Conservation (phyloP, 2,888 invertebrate genomes). For the Caenorhabditis drosophilae region DNA sequence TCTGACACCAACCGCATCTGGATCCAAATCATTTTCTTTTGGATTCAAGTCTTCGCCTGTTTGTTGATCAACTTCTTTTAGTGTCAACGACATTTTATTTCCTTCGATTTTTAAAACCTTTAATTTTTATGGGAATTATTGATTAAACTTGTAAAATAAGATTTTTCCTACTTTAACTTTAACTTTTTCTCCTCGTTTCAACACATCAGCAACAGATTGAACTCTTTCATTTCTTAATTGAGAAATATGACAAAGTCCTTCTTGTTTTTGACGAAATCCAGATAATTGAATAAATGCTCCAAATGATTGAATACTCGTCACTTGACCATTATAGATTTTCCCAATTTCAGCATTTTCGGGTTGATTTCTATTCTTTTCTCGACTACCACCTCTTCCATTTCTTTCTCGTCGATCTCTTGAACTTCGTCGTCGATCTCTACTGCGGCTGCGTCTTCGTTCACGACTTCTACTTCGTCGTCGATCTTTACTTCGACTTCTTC, state of each 20-base stretch:
- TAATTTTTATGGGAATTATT: neutral
- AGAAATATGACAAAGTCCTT: slow-evolving; percentile 96
- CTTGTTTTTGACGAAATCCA: slow-evolving; percentile 84
- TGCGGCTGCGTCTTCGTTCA: slow-evolving; percentile 22
- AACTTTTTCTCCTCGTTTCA: slow-evolving; percentile 81
- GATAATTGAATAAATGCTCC: slow-evolving; percentile 90
- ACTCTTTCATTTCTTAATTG: slow-evolving; percentile 76
- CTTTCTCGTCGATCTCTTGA: slow-evolving; percentile 11
- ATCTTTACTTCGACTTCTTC: slow-evolving; percentile 31
- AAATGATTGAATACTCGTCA: slow-evolving; percentile 94
- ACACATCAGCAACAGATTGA: slow-evolving; percentile 90
- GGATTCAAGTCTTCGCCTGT: slow-evolving; percentile 94
- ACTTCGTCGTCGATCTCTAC: slow-evolving; percentile 30
- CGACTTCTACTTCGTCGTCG: slow-evolving; percentile 33
- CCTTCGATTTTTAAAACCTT: slow-evolving; percentile 89
- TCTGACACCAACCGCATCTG: slow-evolving; percentile 55
- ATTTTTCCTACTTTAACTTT: slow-evolving; percentile 77
- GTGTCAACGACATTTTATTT: slow-evolving; percentile 81
- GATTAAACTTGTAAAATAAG: too few species aligned
- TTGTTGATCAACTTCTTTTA: slow-evolving; percentile 85
- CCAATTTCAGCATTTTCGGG: slow-evolving; percentile 72
- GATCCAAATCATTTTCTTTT: slow-evolving; percentile 42
- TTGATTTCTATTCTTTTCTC: slow-evolving; percentile 1
- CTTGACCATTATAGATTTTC: slow-evolving; percentile 88
- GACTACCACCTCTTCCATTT: slow-evolving; percentile 11